Conservation (phyloP, 2,888 invertebrate species). For the Callosobruchus maculatus region DNA sequence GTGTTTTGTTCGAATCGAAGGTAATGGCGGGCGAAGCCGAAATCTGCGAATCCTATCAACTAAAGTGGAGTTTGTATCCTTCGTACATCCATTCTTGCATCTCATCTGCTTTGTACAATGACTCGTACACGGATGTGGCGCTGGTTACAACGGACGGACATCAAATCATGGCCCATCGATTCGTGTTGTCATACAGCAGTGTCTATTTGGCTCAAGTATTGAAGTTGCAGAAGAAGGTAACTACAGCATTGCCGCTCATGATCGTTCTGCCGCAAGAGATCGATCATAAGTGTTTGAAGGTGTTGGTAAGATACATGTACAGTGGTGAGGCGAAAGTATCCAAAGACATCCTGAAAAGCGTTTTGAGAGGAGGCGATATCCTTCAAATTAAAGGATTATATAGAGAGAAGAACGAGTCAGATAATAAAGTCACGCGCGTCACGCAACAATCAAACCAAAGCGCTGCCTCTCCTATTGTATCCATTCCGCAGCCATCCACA, state of each 20-base stretch:
- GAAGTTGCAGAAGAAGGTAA: constrained; percentile 34
- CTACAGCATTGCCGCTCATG: constrained; percentile 51
- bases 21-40: constrained; percentile 50
- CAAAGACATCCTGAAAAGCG: constrained; percentile 77
- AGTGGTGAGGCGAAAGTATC: constrained; percentile 77
- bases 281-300: constrained; percentile 73
- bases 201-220: constrained; percentile 59
- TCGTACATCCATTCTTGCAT: constrained; percentile 79
- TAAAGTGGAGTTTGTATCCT: constrained; percentile 86
- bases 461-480: constrained; percentile 5
- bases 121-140: constrained; percentile 78
- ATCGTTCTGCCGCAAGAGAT: constrained; percentile 79
- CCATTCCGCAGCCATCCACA: constrained; percentile 9
- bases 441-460: constrained; percentile 11
- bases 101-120: constrained; percentile 67
- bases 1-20: not conserved
- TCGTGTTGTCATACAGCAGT: constrained; percentile 80
- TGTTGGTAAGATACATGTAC: constrained; percentile 84
- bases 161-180: constrained; percentile 80
- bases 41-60: constrained; percentile 71
- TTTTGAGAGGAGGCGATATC: constrained; percentile 77
- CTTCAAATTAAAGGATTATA: constrained; percentile 78
- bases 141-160: constrained; percentile 75
- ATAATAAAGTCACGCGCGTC: constrained; percentile 15
- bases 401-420: constrained; percentile 52